A percentile compares a stretch with the other conserved stretches of the same genome.
phyloP scores from a whole-genome alignment of 2,113 vertebrate species.

The Platanista minor region DNA sequence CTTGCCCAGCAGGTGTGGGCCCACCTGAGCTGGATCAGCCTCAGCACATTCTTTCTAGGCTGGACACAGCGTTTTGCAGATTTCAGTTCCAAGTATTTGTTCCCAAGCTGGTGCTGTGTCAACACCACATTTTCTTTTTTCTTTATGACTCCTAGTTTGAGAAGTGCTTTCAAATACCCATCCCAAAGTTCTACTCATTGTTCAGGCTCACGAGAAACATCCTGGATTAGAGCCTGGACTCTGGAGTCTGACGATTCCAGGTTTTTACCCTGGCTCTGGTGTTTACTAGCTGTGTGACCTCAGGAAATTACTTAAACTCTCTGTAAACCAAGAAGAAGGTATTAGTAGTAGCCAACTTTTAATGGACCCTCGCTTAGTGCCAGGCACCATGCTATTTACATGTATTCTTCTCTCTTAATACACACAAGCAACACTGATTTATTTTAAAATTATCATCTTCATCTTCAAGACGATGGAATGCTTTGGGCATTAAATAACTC shows the following conservation, averaged over 20 bases:
- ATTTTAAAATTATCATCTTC: neutral
- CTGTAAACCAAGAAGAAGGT: neutral
- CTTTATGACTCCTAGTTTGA: neutral
- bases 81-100: conserved; percentile 6
- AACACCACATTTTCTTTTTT: neutral
- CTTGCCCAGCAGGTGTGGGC: neutral
- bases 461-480: neutral
- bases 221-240: neutral
- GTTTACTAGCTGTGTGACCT: neutral
- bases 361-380: neutral
- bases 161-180: neutral
- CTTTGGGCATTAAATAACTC: neutral
- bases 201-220: neutral
- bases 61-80: neutral
- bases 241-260: neutral
- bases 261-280: neutral
- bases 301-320: neutral
- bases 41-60: neutral
- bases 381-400: neutral
- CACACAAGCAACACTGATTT: neutral
- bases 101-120: neutral
- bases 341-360: neutral
- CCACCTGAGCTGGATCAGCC: neutral
- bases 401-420: neutral
- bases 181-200: neutral